These are phyloP conservation scores for Caenorhabditis sinica DNA, from an alignment of 2,888 invertebrate species.

Conservation along the genomic window DNA sequence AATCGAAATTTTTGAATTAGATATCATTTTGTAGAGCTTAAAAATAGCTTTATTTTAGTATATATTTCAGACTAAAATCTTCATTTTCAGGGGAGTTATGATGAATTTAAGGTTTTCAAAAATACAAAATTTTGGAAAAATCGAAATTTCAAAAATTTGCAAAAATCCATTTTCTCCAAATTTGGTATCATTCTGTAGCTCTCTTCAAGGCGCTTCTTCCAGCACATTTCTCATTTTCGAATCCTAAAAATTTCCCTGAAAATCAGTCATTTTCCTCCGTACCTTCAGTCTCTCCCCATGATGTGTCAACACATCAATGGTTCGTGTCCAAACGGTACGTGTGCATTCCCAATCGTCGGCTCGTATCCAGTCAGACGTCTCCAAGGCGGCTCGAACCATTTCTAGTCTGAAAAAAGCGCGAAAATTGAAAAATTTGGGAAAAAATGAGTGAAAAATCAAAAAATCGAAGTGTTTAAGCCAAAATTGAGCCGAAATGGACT, in stretches of 20 bases:
- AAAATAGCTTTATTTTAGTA: too few relatives aligned
- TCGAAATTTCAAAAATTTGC: neutral
- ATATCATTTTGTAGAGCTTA: too few relatives aligned
- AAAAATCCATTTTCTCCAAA: neutral
- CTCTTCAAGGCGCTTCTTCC: too few relatives aligned
- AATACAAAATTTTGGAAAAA: too few relatives aligned
- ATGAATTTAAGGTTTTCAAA: too few relatives aligned
- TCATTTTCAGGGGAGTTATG: too few relatives aligned
- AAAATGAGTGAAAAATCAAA: neutral
- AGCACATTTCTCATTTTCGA: neutral
- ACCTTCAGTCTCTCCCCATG: conserved; percentile 69
- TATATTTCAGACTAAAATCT: too few relatives aligned
- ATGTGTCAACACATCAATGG: conserved; percentile 74
- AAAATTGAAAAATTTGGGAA: too few relatives aligned
- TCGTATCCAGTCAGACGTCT: conserved; percentile 91
- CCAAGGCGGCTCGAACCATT: conserved; percentile 86
- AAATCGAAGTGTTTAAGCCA: neutral
- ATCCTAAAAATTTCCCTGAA: neutral
- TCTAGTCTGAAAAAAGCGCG: conserved; percentile 23
- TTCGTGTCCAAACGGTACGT: conserved; percentile 73
- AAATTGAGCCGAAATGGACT: too few relatives aligned
- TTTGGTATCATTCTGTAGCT: neutral
- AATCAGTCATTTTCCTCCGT: neutral
- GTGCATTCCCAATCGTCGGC: conserved; percentile 73
- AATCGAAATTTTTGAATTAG: too few relatives aligned